Base-by-base conservation (phyloP, 1,140 invertebrate genomes). In the Drosophila eugracilis region DNA sequence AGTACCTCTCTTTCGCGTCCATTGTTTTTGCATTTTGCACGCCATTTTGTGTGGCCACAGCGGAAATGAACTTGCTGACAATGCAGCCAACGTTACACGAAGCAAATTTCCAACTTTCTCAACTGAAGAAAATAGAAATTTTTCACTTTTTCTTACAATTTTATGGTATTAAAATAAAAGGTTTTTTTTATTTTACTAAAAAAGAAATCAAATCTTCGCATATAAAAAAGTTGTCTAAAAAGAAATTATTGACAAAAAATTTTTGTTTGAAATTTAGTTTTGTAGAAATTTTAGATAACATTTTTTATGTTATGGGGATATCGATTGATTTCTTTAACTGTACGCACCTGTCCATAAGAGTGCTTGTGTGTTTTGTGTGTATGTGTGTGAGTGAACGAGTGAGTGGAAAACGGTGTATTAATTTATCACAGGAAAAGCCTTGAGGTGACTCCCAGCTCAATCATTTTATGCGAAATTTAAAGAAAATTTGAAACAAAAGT, bases 1-100 rank as follows among this genome's bases (percentile, higher is more conserved):
- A 1, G 21, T 19, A 3, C 17, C 7, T 26, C 42, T 63, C 9
- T 15, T 3, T 34, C 19, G 41, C 15, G 17, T 15, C 21, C 57
- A 45, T 34, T 50, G 45, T 53, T 53, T 67, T 53, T 44, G 22
- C 65, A 53, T 67, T 69, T 67, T 44, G 65, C 65, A 67, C 65
- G 65, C 65, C 60, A 67, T 67, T 67, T 53, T 67, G 65, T 67
- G 62, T 67, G 65, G 62, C 65, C 65, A 67, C 62, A 44, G 65
- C 65, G 65, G 62, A 69, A 67, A 69, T 53, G 65, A 69, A 69
- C 62, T 50, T 53, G 62, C 65, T 67, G 65, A 69, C 65, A 67
- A 52, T 67, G 63, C 63, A 52, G 36, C n/a, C 59, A 30, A 65
- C 24, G 47, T 41, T 50, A 44, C 34, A 36, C 36, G 22, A 24